Evolutionary conservation across 2,888 invertebrate genomes (phyloP), one percentile per base, ranked within the genome.

Genomic region (Lasioglossum morio): DNA sequence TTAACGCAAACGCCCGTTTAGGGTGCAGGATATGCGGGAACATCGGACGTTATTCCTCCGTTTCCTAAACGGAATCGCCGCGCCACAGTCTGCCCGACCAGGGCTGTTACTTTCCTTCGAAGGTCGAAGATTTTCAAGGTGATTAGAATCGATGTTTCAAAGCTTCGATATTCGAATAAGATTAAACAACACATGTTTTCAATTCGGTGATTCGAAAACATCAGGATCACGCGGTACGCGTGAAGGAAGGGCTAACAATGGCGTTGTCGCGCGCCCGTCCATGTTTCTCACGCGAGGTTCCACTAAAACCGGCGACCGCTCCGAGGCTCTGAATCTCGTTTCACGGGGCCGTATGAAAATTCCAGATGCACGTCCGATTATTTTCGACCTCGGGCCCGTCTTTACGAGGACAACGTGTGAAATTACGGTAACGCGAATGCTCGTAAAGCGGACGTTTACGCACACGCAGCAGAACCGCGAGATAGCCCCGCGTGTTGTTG

Each of bases 361-460:
- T 69, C 69, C 34, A 69, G 69, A 69, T 66, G 23, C 46, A 40
- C 72, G 66, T 63, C 72, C 79, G 60, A 88, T 89, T 82, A 87
- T 74, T 81, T 53, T 60, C 73, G 72, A 75, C 73, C 70, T 43
- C 66, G 79, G 23, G 37, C 63, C 66, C 30, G 76, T 70, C 79
- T 83, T 87, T 87, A 81, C 85, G 82, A 72, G 60, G 60, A 66
- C 78, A 73, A 77, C 88, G 85, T 48, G 79, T 87, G 77, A 69
- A 87, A 90, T 90, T 88, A 86, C 83, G 81, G 79, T 82, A 84
- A 83, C 81, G 80, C 46, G 81, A 79, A 66, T 72, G 81, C 81
- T 85, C 89, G 90, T 90, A 90, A 89, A 89, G 66, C 57, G 37
- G 72, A 74, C 70, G 81, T 88, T 88, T 87, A 85, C 88, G 81